Evolutionary conservation across 2,113 vertebrate genomes (phyloP).

Genomic region (Callospermophilus lateralis): DNA sequence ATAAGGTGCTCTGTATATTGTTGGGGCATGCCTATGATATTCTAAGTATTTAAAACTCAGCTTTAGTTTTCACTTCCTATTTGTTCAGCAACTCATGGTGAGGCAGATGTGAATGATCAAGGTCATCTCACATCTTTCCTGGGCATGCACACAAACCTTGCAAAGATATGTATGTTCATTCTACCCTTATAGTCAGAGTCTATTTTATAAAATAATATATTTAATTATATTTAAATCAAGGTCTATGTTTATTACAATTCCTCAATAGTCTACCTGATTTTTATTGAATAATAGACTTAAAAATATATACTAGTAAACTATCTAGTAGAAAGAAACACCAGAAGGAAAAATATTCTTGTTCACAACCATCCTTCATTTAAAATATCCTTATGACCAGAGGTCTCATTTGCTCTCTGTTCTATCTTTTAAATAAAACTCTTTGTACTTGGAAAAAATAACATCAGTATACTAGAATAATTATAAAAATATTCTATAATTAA

Average conservation of each 20-base stretch:
- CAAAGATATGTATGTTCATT: not conserved
- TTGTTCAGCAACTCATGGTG: not conserved
- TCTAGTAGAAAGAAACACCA: slow-evolving; percentile 26
- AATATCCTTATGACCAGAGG: slow-evolving; percentile 30
- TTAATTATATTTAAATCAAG: not conserved
- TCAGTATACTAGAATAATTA: not conserved
- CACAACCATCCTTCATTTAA: slow-evolving; percentile 57
- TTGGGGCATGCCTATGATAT: not conserved
- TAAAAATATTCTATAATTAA: not conserved
- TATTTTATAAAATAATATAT: slow-evolving; percentile 39
- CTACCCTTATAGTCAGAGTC: not conserved
- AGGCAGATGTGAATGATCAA: not conserved
- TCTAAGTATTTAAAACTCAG: not conserved
- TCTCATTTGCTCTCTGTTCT: slow-evolving; percentile 32
- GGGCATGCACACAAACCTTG: not conserved
- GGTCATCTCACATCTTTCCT: not conserved
- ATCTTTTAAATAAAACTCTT: too few relatives aligned
- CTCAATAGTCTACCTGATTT: not conserved
- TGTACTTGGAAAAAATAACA: not conserved
- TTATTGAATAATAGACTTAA: not conserved
- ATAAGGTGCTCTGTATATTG: not conserved
- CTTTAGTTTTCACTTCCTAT: not conserved
- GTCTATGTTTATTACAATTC: not conserved
- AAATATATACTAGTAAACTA: slow-evolving; percentile 23
- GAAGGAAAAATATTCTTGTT: slow-evolving; percentile 63